Percentiles rank a stretch among this genome's conserved stretches.
phyloP scores from a whole-genome alignment of 2,113 vertebrate species.

The Guaruba guarouba region DNA sequence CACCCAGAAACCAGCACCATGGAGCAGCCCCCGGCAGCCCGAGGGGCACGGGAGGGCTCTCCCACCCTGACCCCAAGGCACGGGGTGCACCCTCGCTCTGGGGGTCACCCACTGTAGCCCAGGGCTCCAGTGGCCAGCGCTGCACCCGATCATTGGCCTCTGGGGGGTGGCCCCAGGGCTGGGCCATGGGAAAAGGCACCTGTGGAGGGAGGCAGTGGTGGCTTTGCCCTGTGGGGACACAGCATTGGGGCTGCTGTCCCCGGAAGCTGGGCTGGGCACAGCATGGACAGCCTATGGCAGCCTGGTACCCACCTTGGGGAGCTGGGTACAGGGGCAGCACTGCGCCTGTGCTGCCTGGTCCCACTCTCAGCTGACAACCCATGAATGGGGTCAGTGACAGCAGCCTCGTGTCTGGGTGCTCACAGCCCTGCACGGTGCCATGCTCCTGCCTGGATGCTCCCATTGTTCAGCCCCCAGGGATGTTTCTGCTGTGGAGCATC shows the following conservation, averaged over 20 bases:
- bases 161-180: not conserved
- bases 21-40: not conserved
- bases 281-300: accelerated
- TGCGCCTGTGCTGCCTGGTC: accelerated
- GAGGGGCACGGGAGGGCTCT: accelerated
- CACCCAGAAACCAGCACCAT: accelerated
- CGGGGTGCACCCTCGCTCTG: not conserved
- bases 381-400: not conserved
- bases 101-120: not conserved
- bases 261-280: too few relatives aligned
- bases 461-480: accelerated
- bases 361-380: accelerated
- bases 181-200: slow-evolving; percentile 34
- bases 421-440: accelerated
- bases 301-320: not conserved
- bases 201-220: slow-evolving; percentile 31
- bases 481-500: not conserved
- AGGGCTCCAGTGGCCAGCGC: not conserved
- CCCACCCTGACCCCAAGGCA: not conserved
- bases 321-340: not conserved
- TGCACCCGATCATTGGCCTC: not conserved
- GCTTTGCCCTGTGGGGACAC: accelerated
- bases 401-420: accelerated
- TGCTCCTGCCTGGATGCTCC: not conserved
- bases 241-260: too few relatives aligned